These are phyloP conservation scores for Conops quadrifasciatus DNA, from an alignment of 2,888 invertebrate species.

Conservation along the genomic window DNA sequence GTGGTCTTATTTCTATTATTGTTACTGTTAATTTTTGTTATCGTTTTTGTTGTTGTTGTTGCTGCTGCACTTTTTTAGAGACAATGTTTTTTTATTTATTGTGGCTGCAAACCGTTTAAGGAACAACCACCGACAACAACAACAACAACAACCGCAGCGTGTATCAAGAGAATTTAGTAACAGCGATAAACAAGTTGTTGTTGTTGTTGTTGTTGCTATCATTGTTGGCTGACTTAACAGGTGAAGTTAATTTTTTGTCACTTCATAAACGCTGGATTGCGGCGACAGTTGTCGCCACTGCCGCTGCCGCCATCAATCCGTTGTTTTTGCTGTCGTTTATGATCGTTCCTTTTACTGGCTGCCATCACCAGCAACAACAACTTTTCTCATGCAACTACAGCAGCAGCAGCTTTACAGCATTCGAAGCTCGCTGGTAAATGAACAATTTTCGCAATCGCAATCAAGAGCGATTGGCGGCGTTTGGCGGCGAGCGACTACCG, in stretches of 20 bases:
- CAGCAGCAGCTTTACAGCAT: background rate
- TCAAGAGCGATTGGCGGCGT: background rate
- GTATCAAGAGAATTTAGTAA: background rate
- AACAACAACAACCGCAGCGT: slow-evolving; percentile 5
- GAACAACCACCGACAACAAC: slow-evolving; percentile 35
- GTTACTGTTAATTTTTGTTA: too few relatives aligned
- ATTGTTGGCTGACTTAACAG: slow-evolving; percentile 50
- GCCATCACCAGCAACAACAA: background rate
- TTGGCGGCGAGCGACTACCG: background rate
- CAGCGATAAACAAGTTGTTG: slow-evolving; percentile 30
- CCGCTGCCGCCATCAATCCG: background rate
- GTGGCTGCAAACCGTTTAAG: slow-evolving; percentile 49
- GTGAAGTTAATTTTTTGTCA: slow-evolving; percentile 64
- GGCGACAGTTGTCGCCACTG: background rate
- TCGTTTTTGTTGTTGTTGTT: slow-evolving; percentile 30
- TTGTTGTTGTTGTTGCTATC: slow-evolving; percentile 47
- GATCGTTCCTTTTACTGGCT: background rate
- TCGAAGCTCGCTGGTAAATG: background rate
- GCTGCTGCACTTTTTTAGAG: slow-evolving; percentile 22
- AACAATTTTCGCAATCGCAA: background rate
- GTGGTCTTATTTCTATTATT: too few relatives aligned
- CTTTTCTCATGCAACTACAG: background rate
- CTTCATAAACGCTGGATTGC: slow-evolving; percentile 56
- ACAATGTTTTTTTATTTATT: slow-evolving; percentile 14
- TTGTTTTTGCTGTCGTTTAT: slow-evolving; percentile 9